Percentiles rank a stretch among this genome's conserved stretches.
phyloP scores from a whole-genome alignment of 2,888 invertebrate species.

The Chromoteleia sp. region DNA sequence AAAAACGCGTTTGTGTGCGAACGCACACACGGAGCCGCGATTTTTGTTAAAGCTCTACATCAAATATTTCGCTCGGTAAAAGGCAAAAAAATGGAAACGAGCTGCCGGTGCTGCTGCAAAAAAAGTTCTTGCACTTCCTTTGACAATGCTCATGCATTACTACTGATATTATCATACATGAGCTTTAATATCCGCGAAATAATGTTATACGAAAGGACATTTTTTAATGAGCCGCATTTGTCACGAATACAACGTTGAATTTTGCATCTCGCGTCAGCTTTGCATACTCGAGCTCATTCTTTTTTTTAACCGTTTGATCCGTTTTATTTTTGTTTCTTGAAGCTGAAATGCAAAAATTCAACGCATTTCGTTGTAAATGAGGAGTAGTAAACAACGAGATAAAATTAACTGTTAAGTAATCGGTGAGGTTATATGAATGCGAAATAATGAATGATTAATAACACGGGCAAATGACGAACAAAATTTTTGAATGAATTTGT shows the following conservation, averaged over 20 bases:
- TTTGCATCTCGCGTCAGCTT: slow-evolving; percentile 11
- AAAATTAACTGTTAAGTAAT: too few relatives aligned
- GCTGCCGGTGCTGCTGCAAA: slow-evolving; percentile 7
- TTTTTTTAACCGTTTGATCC: slow-evolving; percentile 1
- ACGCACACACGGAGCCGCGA: slow-evolving; percentile 45
- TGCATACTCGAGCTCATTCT: slow-evolving; percentile 2
- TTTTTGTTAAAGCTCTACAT: slow-evolving; percentile 57
- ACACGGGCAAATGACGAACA: too few relatives aligned
- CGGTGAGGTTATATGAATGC: too few relatives aligned
- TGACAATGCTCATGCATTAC: slow-evolving; percentile 52
- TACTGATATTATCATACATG: slow-evolving; percentile 42
- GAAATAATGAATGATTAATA: too few relatives aligned
- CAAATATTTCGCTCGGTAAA: slow-evolving; percentile 49
- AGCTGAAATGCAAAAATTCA: not conserved
- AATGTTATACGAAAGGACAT: slow-evolving; percentile 31
- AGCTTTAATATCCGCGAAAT: slow-evolving; percentile 43
- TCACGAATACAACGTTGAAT: slow-evolving; percentile 27
- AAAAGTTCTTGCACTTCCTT: slow-evolving; percentile 31
- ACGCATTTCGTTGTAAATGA: too few relatives aligned
- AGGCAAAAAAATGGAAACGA: slow-evolving; percentile 31
- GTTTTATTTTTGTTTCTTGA: slow-evolving; percentile 1
- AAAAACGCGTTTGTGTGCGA: slow-evolving; percentile 40
- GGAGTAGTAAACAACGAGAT: too few relatives aligned
- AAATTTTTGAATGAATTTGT: too few relatives aligned
- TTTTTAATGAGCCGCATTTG: slow-evolving; percentile 38